phyloP scores from a whole-genome alignment of 2,888 invertebrate species.

The Onchidella celtica region DNA sequence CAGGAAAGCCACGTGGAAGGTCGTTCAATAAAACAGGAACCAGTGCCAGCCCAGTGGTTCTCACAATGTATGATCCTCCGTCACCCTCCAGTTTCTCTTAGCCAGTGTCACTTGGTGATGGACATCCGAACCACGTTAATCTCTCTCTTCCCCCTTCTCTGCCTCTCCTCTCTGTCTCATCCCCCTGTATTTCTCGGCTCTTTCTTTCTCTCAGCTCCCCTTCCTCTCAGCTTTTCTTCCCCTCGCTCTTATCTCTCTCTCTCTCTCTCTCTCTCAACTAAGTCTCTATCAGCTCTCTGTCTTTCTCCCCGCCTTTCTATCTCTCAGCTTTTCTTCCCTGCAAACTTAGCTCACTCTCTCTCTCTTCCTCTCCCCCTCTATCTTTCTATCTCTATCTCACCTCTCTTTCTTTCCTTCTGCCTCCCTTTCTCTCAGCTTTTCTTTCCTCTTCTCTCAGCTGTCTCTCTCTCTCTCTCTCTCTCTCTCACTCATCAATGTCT shows the following conservation, averaged over 20 bases:
- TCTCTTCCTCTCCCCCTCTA: not conserved
- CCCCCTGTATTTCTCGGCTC: not conserved
- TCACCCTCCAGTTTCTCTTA: too few species aligned
- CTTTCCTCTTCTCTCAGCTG: not conserved
- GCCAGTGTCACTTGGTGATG: too few species aligned
- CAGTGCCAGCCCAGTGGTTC: too few species aligned
- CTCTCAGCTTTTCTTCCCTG: not conserved
- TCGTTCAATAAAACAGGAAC: too few species aligned
- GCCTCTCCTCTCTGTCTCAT: not conserved
- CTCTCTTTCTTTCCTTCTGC: too few species aligned
- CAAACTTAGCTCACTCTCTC: not conserved
- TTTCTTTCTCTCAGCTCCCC: not conserved
- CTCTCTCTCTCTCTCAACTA: not conserved
- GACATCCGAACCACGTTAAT: too few species aligned
- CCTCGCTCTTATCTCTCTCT: conserved; percentile 3
- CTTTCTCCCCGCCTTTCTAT: not conserved
- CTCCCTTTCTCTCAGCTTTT: too few species aligned
- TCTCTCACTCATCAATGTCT: not conserved
- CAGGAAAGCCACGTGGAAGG: too few species aligned
- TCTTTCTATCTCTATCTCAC: not conserved
- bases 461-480: not conserved
- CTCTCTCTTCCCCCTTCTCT: not conserved
- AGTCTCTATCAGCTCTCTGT: not conserved
- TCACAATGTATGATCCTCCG: too few species aligned
- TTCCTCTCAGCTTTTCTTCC: not conserved